Evolutionary conservation across 2,113 vertebrate genomes (phyloP), one percentile per base, ranked within the genome.

Genomic region (Fregata magnificens): DNA sequence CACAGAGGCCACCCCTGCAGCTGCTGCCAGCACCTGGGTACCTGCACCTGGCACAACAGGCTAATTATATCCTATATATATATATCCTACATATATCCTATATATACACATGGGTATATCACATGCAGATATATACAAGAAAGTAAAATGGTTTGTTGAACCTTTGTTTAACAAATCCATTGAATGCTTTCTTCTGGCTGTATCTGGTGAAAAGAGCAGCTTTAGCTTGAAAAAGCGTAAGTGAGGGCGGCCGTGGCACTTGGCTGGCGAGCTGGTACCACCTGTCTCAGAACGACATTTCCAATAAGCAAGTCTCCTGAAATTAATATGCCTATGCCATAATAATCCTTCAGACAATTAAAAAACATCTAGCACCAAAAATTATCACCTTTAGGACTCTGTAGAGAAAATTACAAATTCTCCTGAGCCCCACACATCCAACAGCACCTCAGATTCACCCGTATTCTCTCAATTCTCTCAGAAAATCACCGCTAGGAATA

Each of bases 181-280:
- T 36, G 14, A 79, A 61, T 29, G 8, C 7, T 66, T 65, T 76
- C 56, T 67, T 74, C 16, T 62, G 28, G 8, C 22, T 44, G 2
- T 28, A 36, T 32, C n/a, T 56, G 36, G 38, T 66, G 31, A 55
- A 24, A 6, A 73, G 26, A 59, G 16, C 12, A 62, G 55, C 6
- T 47, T 12, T 49, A 32, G 11, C 36, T 44, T 31, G 34, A 56
- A 69, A 20, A 42, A 44, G 11, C 3, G 0, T 45, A 16, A 73
- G 31, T 5, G 9, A 36, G 10, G 4, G 16, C 9, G 36, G 9
- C 2, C 34, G 8, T 1, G 3, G 11, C 10, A 24, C 32, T 34
- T 36, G 9, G 6, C n/a, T 71, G 71, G 29, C 14, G 28, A 22
- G 26, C 26, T 26, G 22, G 19, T 29, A 56, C 28, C 4, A 5